Conservation (phyloP, 2,797 vertebrate species). For the Steatocranus sp. region DNA sequence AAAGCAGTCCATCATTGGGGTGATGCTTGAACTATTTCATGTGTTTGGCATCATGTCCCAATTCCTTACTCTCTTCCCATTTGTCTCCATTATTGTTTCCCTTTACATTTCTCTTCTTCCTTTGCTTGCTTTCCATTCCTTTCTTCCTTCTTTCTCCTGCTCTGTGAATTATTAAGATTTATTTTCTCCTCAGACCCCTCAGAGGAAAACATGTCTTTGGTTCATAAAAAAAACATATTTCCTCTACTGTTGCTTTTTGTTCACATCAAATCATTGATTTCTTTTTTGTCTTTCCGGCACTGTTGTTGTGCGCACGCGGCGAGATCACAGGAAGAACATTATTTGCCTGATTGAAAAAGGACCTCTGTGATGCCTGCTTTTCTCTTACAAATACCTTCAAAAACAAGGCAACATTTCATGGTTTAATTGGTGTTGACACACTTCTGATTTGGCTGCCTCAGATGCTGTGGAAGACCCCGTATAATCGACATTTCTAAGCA, state of each 20-base stretch:
- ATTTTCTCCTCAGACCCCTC: slow-evolving; percentile 41
- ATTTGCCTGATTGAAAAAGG: slow-evolving; percentile 23
- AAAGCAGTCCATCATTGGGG: neutral
- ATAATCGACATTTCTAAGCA: slow-evolving; percentile 50
- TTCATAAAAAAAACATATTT: slow-evolving; percentile 55
- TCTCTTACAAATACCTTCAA: slow-evolving; percentile 35
- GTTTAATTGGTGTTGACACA: slow-evolving; percentile 56
- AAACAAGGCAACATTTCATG: slow-evolving; percentile 25
- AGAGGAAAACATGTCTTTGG: slow-evolving; percentile 35
- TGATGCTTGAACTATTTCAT: neutral
- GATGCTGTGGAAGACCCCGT: neutral
- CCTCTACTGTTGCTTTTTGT: slow-evolving; percentile 5
- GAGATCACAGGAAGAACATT: slow-evolving; percentile 3
- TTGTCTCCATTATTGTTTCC: neutral
- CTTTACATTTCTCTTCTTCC: neutral
- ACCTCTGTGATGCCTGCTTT: slow-evolving; percentile 12
- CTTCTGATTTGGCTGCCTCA: slow-evolving; percentile 47
- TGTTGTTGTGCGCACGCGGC: neutral
- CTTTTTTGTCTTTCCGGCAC: neutral
- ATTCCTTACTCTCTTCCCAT: neutral
- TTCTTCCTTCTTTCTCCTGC: neutral
- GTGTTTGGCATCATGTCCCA: neutral
- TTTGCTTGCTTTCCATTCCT: neutral
- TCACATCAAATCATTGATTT: slow-evolving; percentile 13
- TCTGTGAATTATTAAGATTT: slow-evolving; percentile 61